Evolutionary conservation across 2,113 vertebrate species (phyloP).

Genomic region (Psettodes erumei): DNA sequence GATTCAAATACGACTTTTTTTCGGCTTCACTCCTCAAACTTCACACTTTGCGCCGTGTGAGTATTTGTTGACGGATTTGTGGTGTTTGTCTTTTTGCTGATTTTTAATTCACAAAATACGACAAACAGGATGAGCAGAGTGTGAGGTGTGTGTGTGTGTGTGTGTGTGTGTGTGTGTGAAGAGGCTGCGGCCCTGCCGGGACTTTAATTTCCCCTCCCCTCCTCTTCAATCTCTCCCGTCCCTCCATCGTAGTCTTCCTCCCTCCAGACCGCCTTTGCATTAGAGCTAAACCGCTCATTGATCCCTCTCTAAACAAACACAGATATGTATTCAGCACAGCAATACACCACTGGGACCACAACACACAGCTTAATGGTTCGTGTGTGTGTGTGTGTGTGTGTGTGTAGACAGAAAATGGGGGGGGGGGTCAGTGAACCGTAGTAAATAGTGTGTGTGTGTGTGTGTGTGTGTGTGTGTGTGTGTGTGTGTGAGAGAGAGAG

Average conservation of each 20-base stretch:
- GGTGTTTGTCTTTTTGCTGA: conserved; percentile 1
- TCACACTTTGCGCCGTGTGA: no score
- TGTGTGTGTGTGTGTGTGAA: no score
- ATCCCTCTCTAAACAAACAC: conserved; percentile 70
- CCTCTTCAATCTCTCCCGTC: conserved; percentile 36
- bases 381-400: conserved; percentile 22
- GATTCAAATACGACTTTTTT: no score
- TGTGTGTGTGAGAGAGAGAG: neutral
- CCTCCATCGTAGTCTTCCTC: conserved; percentile 43
- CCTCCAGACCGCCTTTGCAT: conserved; percentile 59
- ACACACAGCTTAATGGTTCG: conserved; percentile 45
- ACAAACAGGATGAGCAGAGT: conserved; percentile 1
- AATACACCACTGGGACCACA: conserved; percentile 43
- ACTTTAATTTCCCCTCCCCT: conserved; percentile 29
- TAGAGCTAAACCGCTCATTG: conserved; percentile 61
- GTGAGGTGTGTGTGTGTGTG: no score
- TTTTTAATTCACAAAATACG: conserved; percentile 30
- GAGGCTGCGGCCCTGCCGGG: neutral
- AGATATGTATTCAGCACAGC: conserved; percentile 71
- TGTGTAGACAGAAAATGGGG: conserved; percentile 11
- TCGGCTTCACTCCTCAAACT: no score
- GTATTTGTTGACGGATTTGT: conserved; percentile 18
- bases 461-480: conserved; percentile 10
- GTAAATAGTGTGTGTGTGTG: neutral
- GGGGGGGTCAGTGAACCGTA: neutral